A percentile compares a stretch with the other conserved stretches of the same genome.
Evolutionary conservation across 2,888 invertebrate species (phyloP).

Genomic region (Tholera decimalis): DNA sequence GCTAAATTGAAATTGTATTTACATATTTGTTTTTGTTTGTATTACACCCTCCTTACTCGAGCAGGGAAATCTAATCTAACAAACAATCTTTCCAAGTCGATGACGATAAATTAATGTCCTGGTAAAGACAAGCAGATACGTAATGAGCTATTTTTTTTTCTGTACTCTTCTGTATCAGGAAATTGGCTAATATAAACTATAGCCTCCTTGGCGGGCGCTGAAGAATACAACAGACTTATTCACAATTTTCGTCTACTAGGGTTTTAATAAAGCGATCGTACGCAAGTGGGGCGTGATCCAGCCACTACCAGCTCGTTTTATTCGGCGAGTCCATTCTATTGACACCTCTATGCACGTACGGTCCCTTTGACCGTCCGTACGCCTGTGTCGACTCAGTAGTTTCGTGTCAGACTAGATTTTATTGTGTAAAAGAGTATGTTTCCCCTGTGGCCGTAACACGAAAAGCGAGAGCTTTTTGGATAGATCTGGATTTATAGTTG

Average conservation of each 20-base stretch:
- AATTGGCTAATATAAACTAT: constrained; percentile 40
- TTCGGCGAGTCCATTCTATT: constrained; percentile 33
- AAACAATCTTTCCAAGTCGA: constrained; percentile 1
- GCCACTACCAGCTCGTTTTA: constrained; percentile 28
- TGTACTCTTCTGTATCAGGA: constrained; percentile 29
- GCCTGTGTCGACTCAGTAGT: constrained; percentile 22
- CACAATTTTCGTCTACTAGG: constrained; percentile 15
- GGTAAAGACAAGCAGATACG: constrained; percentile 9
- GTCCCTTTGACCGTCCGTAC: constrained; percentile 49
- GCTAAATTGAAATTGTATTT: constrained; percentile 27
- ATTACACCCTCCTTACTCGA: too few relatives aligned
- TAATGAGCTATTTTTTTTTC: constrained; percentile 28
- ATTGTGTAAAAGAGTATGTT: constrained; percentile 54
- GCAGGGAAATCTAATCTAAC: too few relatives aligned
- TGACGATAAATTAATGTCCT: constrained; percentile 23
- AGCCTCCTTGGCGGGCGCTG: too few relatives aligned
- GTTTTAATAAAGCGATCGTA: constrained; percentile 42
- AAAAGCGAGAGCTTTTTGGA: constrained; percentile 38
- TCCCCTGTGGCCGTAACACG: constrained; percentile 38
- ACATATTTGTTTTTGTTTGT: constrained; percentile 9
- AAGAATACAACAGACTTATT: constrained; percentile 23
- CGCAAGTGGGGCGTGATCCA: constrained; percentile 29
- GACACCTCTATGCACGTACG: constrained; percentile 61
- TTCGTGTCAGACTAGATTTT: constrained; percentile 52
- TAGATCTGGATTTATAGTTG: constrained; percentile 41